phyloP scores from a whole-genome alignment of 2,797 vertebrate species.

The Cygnus olor region DNA sequence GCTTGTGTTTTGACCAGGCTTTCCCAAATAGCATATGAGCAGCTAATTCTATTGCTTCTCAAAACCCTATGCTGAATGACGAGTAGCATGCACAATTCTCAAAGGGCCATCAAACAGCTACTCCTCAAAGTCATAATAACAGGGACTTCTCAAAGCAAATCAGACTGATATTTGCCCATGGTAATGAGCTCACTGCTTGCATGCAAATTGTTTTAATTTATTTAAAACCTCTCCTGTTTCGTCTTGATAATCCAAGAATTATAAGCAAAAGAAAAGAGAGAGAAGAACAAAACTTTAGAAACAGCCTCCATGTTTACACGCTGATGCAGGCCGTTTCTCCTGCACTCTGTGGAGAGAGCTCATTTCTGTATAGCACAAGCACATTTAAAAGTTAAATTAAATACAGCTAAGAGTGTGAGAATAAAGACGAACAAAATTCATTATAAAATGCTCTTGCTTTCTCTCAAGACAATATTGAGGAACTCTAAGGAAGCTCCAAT shows the following conservation, averaged over 20 bases:
- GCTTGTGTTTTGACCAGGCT: neutral
- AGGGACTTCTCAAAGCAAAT: conserved; percentile 41
- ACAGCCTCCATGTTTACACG: neutral
- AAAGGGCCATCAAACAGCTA: conserved; percentile 17
- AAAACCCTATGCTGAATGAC: conserved; percentile 18
- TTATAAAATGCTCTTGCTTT: neutral
- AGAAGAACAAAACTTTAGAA: neutral
- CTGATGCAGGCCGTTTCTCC: neutral
- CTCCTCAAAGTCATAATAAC: conserved; percentile 46
- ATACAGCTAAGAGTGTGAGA: neutral
- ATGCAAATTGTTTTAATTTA: conserved; percentile 49
- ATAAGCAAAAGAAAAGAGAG: neutral
- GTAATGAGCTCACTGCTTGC: conserved; percentile 30
- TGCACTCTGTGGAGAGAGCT: neutral
- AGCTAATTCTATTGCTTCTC: conserved; percentile 4
- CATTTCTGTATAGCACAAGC: neutral
- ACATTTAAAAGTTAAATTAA: conserved; percentile 49
- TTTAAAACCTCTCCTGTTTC: conserved; percentile 37
- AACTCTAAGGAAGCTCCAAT: neutral
- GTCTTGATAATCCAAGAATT: conserved; percentile 45
- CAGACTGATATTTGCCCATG: conserved; percentile 33
- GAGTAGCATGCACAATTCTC: conserved; percentile 4
- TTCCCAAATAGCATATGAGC: conserved; percentile 5
- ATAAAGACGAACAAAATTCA: conserved; percentile 9
- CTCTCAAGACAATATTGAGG: neutral